A percentile compares a stretch with the other conserved stretches of the same genome.
Conservation (phyloP, 2,113 vertebrate genomes). For the Rhabdornis inornatus region DNA sequence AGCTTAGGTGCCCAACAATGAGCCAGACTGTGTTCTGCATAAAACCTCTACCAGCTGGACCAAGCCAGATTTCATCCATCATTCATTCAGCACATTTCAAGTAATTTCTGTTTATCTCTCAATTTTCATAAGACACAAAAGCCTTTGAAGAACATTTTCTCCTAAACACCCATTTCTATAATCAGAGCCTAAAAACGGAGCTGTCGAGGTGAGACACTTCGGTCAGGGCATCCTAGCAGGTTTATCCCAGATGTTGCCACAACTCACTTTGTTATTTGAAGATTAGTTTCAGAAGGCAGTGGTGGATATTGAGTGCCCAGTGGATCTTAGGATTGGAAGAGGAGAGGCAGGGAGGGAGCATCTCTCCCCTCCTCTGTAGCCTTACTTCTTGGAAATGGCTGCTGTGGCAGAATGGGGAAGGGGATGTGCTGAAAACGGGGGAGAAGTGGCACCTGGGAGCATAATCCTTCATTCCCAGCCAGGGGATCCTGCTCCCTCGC, state of each 20-base stretch:
- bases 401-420: background rate
- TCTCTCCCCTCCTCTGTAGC: background rate
- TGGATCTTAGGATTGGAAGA: background rate
- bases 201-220: background rate
- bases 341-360: background rate
- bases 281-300: background rate
- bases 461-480: background rate
- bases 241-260: background rate
- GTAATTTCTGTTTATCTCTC: background rate
- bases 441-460: background rate
- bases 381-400: background rate
- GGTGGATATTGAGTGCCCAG: background rate
- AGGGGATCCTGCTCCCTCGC: background rate
- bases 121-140: background rate
- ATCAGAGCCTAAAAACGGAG: background rate
- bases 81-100: background rate
- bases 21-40: background rate
- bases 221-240: background rate
- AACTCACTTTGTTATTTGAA: background rate
- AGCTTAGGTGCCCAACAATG: conserved; percentile 1
- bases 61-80: background rate
- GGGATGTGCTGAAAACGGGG: background rate
- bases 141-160: background rate
- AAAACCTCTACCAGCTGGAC: background rate
- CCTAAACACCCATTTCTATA: background rate